phyloP scores from a whole-genome alignment of 2,113 vertebrate genomes.

The Chloebia gouldiae region DNA sequence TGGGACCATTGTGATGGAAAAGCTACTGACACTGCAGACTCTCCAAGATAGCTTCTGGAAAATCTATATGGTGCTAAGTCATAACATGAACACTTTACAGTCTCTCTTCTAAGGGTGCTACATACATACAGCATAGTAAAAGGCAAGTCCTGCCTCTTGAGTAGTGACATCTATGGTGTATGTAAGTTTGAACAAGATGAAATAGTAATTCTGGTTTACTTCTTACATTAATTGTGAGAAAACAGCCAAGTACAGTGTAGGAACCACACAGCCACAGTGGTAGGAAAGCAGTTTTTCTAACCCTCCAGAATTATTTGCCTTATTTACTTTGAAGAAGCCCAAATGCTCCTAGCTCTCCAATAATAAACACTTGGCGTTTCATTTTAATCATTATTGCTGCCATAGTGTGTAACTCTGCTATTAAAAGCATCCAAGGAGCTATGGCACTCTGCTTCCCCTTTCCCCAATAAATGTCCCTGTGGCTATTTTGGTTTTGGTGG shows the following conservation, averaged over 20 bases:
- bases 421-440: constrained; percentile 31
- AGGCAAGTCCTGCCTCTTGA: neutral
- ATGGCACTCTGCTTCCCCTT: neutral
- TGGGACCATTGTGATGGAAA: constrained; percentile 58
- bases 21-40: constrained; percentile 61
- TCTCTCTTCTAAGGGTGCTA: constrained; percentile 28
- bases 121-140: neutral
- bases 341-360: neutral
- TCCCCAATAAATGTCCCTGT: neutral
- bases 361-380: neutral
- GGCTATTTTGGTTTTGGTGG: constrained; percentile 6
- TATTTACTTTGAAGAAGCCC: neutral
- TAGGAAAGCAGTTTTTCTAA: neutral
- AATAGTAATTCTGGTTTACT: constrained; percentile 7
- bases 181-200: neutral
- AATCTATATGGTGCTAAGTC: constrained; percentile 49
- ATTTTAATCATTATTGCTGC: neutral
- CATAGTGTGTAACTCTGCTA: neutral
- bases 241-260: neutral
- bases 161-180: neutral
- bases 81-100: constrained; percentile 34
- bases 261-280: neutral
- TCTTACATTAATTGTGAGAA: constrained; percentile 13
- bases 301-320: neutral
- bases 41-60: constrained; percentile 57